Conservation (phyloP, 2,797 vertebrate species). For the Myotis findleyi region DNA sequence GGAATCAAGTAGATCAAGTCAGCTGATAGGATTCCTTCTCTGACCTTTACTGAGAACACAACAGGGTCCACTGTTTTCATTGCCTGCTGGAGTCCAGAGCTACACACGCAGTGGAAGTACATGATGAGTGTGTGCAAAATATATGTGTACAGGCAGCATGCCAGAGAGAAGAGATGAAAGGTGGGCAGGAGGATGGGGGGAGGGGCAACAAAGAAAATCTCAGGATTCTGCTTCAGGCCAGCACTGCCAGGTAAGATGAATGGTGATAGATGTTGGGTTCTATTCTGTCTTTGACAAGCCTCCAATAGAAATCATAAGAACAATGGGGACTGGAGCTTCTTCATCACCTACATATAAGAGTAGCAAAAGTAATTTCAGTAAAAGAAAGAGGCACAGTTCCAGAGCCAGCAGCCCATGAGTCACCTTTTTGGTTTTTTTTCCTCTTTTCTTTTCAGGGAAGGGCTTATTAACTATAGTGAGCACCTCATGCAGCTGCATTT, state of each 20-base stretch:
- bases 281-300: background rate
- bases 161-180: background rate
- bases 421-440: background rate
- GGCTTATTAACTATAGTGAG: background rate
- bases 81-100: slow-evolving; percentile 1
- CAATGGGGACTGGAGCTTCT: background rate
- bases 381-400: slow-evolving; percentile 13
- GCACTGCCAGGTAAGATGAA: background rate
- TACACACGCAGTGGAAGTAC: background rate
- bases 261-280: background rate
- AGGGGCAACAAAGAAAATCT: background rate
- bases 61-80: slow-evolving; percentile 75
- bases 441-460: slow-evolving; percentile 14
- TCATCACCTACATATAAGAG: background rate
- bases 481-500: background rate
- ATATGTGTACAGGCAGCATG: background rate
- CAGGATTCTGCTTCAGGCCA: background rate
- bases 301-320: slow-evolving; percentile 13
- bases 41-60: slow-evolving; percentile 78
- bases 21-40: slow-evolving; percentile 58
- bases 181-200: background rate
- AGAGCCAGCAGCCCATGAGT: slow-evolving; percentile 36
- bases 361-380: background rate
- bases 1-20: slow-evolving; percentile 63
- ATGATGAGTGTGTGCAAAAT: background rate